Evolutionary conservation across 2,888 invertebrate genomes (phyloP).

Genomic region (Dynastes hyllus): DNA sequence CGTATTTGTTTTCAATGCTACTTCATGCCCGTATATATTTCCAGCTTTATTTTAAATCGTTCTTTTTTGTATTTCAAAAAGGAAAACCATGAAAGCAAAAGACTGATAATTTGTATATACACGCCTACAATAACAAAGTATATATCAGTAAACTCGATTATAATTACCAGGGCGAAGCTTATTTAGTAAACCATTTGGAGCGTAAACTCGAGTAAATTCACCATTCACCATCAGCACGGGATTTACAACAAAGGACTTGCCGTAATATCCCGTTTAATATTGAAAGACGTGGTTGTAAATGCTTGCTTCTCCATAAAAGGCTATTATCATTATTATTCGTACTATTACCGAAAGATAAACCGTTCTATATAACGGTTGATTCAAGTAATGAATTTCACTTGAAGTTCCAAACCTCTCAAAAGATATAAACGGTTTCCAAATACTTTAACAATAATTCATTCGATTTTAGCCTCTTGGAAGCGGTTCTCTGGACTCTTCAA

Average conservation of each 20-base stretch:
- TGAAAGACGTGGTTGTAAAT: background rate
- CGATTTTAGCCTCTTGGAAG: too few relatives aligned
- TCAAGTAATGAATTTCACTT: background rate
- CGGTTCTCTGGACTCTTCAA: too few relatives aligned
- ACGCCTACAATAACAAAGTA: background rate
- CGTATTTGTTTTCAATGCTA: too few relatives aligned
- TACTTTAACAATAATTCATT: too few relatives aligned
- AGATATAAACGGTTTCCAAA: too few relatives aligned
- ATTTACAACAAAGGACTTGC: background rate
- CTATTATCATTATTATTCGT: too few relatives aligned
- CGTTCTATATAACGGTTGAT: background rate
- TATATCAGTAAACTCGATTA: background rate
- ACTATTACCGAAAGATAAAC: background rate
- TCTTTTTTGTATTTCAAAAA: background rate
- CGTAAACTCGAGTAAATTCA: background rate
- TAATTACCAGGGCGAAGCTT: conserved; percentile 3
- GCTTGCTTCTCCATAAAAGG: too few relatives aligned
- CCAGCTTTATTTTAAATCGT: too few relatives aligned
- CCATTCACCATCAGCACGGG: background rate
- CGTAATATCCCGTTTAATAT: background rate
- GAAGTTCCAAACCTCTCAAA: too few relatives aligned
- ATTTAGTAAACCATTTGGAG: background rate
- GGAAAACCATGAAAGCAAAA: background rate
- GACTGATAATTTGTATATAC: background rate
- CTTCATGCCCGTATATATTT: too few relatives aligned